Evolutionary conservation across 2,113 vertebrate genomes (phyloP).

Genomic region (Brachyhypopomus gauderio): DNA sequence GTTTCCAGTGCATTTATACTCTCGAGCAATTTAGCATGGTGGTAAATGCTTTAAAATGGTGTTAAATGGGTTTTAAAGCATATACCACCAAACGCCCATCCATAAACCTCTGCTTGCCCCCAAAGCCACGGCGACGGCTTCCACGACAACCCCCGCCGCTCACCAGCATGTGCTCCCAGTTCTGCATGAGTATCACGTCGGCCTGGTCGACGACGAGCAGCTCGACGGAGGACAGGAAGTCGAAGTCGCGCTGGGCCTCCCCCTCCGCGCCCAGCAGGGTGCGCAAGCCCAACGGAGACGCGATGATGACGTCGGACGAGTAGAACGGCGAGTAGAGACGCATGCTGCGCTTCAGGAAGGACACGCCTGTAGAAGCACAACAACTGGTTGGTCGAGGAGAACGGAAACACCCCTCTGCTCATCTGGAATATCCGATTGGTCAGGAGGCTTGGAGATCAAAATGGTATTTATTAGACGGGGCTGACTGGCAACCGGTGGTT

Average conservation of each 20-base stretch:
- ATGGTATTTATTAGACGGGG: too few species aligned
- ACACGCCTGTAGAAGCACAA: conserved; percentile 76
- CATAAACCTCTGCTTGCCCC: too few species aligned
- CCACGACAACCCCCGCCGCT: conserved; percentile 19
- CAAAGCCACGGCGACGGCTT: too few species aligned
- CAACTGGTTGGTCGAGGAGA: neutral
- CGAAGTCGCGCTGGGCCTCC: conserved; percentile 89
- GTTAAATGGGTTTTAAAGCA: too few species aligned
- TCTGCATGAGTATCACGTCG: conserved; percentile 98
- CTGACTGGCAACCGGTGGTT: too few species aligned
- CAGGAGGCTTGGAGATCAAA: too few species aligned
- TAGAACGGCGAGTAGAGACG: conserved; percentile 95
- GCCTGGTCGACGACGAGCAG: conserved; percentile 91
- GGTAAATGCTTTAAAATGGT: too few species aligned
- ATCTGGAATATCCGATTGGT: too few species aligned
- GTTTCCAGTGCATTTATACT: neutral
- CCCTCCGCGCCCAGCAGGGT: conserved; percentile 89
- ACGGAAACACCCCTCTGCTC: neutral
- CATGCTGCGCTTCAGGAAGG: conserved; percentile 85
- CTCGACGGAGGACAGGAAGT: conserved; percentile 95
- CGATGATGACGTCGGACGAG: conserved; percentile 93
- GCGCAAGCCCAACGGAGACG: conserved; percentile 91
- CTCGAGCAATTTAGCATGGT: neutral
- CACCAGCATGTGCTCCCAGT: conserved; percentile 97
- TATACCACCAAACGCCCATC: too few species aligned